Percentiles rank a stretch among this genome's conserved stretches.
phyloP scores from a whole-genome alignment of 2,797 vertebrate genomes.

The Acrossocheilus wenchowensis region DNA sequence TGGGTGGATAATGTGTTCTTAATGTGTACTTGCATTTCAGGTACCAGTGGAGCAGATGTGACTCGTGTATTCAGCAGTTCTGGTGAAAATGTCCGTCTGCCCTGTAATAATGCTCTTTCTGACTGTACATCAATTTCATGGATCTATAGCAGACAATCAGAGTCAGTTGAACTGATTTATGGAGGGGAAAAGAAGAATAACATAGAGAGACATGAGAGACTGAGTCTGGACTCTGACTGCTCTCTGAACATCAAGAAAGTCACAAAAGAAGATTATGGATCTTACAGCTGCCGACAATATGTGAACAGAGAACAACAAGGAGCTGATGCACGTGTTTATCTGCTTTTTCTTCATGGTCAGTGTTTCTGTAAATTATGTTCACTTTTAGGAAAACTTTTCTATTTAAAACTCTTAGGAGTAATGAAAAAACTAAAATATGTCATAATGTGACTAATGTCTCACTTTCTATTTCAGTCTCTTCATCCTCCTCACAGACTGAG shows the following conservation, averaged over 20 bases:
- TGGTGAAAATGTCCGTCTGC: not conserved
- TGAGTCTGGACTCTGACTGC: conserved; percentile 13
- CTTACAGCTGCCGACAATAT: not conserved
- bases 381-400: no score
- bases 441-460: no score
- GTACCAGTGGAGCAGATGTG: not conserved
- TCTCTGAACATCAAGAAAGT: not conserved
- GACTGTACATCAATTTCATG: not conserved
- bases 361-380: no score
- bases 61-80: not conserved
- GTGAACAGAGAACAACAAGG: not conserved
- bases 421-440: no score
- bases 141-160: rapidly evolving
- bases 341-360: not conserved
- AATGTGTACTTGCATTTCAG: not conserved
- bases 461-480: conserved; percentile 15
- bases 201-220: not conserved
- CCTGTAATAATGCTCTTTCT: not conserved
- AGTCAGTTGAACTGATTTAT: not conserved
- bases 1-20: no score
- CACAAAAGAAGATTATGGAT: not conserved
- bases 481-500: conserved; percentile 1
- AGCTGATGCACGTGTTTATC: not conserved
- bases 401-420: no score
- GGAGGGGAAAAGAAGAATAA: not conserved